Evolutionary conservation across 2,113 vertebrate genomes (phyloP).

Genomic region (Platichthys flesus): DNA sequence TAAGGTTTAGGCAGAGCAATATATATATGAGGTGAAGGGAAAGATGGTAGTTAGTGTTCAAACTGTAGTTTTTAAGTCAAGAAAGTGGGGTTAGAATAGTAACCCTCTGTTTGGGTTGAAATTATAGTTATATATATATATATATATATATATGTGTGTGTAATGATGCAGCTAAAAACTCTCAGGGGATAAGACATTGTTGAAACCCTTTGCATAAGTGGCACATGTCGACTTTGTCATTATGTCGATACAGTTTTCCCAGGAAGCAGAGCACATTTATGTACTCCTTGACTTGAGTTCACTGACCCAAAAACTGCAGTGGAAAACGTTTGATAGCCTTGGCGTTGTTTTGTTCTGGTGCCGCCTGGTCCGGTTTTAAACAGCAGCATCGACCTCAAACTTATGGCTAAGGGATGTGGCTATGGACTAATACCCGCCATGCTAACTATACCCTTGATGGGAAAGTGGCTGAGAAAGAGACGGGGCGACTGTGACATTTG

Average conservation of each 20-base stretch:
- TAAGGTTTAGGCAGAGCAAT: no score
- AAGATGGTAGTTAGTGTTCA: no score
- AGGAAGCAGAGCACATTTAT: constrained; percentile 30
- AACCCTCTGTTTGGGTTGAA: no score
- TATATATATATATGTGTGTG: no score
- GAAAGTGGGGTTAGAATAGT: no score
- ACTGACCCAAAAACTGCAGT: constrained; percentile 43
- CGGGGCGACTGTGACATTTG: constrained; percentile 62
- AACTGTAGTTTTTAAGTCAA: no score
- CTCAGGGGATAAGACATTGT: not conserved
- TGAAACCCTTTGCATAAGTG: not conserved
- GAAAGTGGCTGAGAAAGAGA: constrained; percentile 63
- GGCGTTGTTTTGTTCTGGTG: constrained; percentile 66
- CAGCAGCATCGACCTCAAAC: constrained; percentile 64
- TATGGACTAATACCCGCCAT: constrained; percentile 49
- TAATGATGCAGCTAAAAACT: not conserved
- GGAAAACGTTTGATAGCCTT: constrained; percentile 62
- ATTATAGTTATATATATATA: no score
- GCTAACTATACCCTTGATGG: constrained; percentile 60
- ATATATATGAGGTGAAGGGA: no score
- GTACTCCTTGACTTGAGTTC: constrained; percentile 41
- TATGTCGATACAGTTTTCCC: constrained; percentile 55
- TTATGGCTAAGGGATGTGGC: constrained; percentile 68
- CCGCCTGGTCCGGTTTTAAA: constrained; percentile 58
- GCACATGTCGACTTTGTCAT: constrained; percentile 4